These are phyloP conservation scores for Ophioninae sp. DNA, from an alignment of 2,888 invertebrate genomes.

Conservation along the genomic window DNA sequence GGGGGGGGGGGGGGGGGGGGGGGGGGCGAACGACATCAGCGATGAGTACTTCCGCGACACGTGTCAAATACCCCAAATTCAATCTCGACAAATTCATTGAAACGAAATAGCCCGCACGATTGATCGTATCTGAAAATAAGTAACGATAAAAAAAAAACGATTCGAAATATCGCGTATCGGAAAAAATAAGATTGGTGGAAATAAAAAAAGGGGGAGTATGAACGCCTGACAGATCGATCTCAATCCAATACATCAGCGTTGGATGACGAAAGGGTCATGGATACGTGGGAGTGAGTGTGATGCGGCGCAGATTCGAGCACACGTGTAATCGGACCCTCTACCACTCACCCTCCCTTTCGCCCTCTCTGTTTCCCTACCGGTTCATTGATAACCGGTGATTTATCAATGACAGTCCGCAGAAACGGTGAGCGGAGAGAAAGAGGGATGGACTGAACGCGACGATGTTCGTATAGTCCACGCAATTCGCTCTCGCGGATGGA, in stretches of 20 bases:
- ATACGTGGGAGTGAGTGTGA: constrained; percentile 39
- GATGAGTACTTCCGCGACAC: background rate
- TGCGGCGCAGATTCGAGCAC: constrained; percentile 54
- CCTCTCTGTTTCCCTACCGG: constrained; percentile 8
- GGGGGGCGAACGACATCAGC: background rate
- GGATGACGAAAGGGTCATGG: constrained; percentile 37
- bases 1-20: background rate
- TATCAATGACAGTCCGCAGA: constrained; percentile 79
- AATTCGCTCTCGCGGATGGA: constrained; percentile 73
- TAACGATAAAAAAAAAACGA: background rate
- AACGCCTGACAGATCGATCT: constrained; percentile 19
- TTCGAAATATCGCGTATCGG: background rate
- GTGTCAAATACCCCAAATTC: background rate
- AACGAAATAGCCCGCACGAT: background rate
- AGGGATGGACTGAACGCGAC: constrained; percentile 11
- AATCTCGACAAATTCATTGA: background rate
- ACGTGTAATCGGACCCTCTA: constrained; percentile 55
- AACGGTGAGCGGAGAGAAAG: constrained; percentile 62
- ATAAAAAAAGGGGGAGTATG: constrained; percentile 5
- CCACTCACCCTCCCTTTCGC: background rate
- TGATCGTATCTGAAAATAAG: background rate
- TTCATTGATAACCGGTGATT: constrained; percentile 75
- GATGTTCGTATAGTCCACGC: constrained; percentile 30
- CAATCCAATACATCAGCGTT: constrained; percentile 15
- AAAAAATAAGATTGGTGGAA: background rate